Evolutionary conservation across 2,888 invertebrate genomes (phyloP).

Genomic region (Sminthurides aquaticus): DNA sequence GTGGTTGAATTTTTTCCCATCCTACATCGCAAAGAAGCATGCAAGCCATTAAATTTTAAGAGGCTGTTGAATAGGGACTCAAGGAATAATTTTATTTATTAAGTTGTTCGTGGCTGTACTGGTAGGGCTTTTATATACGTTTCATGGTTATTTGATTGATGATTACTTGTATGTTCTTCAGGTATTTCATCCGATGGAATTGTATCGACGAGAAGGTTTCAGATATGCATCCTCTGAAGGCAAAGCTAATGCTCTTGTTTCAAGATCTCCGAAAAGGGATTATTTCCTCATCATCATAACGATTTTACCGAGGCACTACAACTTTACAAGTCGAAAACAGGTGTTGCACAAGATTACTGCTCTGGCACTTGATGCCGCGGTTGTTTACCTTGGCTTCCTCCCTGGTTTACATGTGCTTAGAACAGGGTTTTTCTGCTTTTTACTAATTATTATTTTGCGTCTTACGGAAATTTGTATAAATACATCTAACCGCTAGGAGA

Average conservation of each 20-base stretch:
- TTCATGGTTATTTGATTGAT: too few relatives aligned
- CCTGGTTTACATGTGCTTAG: background rate
- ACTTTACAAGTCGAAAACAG: background rate
- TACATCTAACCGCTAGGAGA: background rate
- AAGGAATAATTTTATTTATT: too few relatives aligned
- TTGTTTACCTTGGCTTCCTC: background rate
- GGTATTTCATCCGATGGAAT: conserved; percentile 36
- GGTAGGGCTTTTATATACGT: too few relatives aligned
- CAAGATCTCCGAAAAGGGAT: conserved; percentile 33
- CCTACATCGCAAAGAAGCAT: too few relatives aligned
- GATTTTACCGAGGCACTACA: conserved; percentile 12
- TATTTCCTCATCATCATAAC: conserved; percentile 17
- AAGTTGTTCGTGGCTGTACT: too few relatives aligned
- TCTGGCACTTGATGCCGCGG: too few relatives aligned
- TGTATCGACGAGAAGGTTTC: conserved; percentile 32
- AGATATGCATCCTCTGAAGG: conserved; percentile 37
- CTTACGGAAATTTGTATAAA: too few relatives aligned
- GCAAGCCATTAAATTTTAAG: too few relatives aligned
- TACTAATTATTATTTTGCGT: background rate
- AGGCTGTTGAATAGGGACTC: too few relatives aligned
- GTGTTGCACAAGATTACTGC: too few relatives aligned
- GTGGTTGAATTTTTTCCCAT: too few relatives aligned
- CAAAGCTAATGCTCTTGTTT: conserved; percentile 33
- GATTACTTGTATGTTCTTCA: too few relatives aligned
- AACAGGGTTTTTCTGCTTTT: background rate